Conservation (phyloP, 2,888 invertebrate species). For the Fabriciana adippe region DNA sequence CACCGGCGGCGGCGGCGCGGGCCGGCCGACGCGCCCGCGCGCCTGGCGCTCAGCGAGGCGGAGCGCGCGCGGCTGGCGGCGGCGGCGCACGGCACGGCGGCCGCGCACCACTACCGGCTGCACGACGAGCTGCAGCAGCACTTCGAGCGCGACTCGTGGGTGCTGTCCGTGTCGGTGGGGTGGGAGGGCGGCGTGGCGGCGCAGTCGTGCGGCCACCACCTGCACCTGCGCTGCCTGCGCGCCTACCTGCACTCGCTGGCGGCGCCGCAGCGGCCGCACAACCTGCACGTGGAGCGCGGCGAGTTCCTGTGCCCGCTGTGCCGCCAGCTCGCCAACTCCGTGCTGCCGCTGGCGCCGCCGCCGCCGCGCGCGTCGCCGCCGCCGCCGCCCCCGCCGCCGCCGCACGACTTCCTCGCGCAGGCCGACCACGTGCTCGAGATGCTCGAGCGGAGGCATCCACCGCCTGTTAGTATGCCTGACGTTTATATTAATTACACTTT, state of each 20-base stretch:
- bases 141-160: conserved; percentile 91
- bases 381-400: conserved; percentile 82
- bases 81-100: conserved; percentile 84
- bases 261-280: conserved; percentile 88
- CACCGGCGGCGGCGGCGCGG: conserved; percentile 81
- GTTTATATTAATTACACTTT: neutral
- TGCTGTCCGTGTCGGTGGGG: conserved; percentile 87
- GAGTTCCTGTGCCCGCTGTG: conserved; percentile 98
- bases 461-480: conserved; percentile 55
- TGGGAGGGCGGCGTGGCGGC: conserved; percentile 97
- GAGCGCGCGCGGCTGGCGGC: conserved; percentile 78
- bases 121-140: conserved; percentile 89
- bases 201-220: conserved; percentile 97
- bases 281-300: conserved; percentile 85
- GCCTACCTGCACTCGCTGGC: conserved; percentile 94
- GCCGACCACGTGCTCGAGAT: conserved; percentile 77
- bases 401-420: conserved; percentile 50
- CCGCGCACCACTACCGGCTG: conserved; percentile 88
- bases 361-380: conserved; percentile 85
- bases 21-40: conserved; percentile 53
- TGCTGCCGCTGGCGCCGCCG: conserved; percentile 91
- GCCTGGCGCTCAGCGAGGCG: conserved; percentile 71
- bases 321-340: conserved; percentile 89
- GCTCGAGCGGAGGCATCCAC: conserved; percentile 82
- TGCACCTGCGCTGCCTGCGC: conserved; percentile 96